These are phyloP conservation scores for Autographa pulchrina DNA, from an alignment of 2,888 invertebrate genomes.

Conservation along the genomic window DNA sequence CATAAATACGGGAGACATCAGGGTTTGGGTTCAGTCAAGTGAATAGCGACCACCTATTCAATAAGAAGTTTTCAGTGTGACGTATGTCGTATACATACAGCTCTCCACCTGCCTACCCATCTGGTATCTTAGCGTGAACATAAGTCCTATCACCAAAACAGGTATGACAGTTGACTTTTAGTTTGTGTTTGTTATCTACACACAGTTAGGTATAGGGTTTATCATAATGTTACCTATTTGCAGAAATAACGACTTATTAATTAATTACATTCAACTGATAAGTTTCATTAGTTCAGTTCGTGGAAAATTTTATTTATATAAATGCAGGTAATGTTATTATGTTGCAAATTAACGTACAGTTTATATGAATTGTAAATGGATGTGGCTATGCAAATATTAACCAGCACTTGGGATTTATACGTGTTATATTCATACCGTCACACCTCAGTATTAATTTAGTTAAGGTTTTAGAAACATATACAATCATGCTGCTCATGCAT, in stretches of 20 bases:
- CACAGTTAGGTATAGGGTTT: background rate
- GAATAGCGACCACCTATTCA: too few species aligned
- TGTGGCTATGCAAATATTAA: too few species aligned
- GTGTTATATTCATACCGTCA: background rate
- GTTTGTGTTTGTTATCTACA: background rate
- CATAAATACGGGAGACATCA: too few species aligned
- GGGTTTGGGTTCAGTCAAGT: too few species aligned
- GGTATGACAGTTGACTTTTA: background rate
- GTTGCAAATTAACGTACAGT: background rate
- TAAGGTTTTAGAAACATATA: background rate
- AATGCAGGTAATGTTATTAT: background rate
- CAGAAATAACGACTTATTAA: background rate
- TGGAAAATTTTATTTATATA: constrained; percentile 3
- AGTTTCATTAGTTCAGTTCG: background rate
- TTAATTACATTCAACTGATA: constrained; percentile 6
- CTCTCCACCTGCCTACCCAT: too few species aligned
- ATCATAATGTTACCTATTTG: constrained; percentile 5
- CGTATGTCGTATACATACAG: too few species aligned
- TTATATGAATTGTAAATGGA: background rate
- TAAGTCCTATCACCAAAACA: background rate
- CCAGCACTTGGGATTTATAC: background rate
- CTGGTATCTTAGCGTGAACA: too few species aligned
- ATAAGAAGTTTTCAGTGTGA: too few species aligned
- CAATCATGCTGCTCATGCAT: constrained; percentile 3
- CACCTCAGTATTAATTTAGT: background rate